These are phyloP conservation scores for Tolypeutes matacus DNA, from an alignment of 2,797 vertebrate species.

Conservation along the genomic window DNA sequence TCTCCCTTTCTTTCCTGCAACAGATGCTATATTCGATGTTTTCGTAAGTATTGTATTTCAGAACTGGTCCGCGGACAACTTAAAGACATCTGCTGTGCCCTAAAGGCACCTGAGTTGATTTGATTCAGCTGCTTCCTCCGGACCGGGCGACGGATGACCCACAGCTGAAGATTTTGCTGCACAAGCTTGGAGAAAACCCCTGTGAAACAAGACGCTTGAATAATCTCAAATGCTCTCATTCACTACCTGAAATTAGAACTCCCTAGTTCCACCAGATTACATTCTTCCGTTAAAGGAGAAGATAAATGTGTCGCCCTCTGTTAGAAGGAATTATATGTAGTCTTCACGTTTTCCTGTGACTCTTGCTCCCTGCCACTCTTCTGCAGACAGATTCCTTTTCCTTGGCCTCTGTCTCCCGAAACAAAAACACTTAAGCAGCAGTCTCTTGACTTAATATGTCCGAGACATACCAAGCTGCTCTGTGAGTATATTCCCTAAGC, in stretches of 20 bases:
- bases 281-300: neutral
- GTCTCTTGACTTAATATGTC: neutral
- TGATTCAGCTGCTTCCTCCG: neutral
- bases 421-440: neutral
- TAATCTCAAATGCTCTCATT: neutral
- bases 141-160: neutral
- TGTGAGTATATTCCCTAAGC: neutral
- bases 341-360: neutral
- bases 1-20: neutral
- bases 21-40: neutral
- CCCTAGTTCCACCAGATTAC: neutral
- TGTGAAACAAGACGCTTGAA: neutral
- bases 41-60: conserved; percentile 13
- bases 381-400: neutral
- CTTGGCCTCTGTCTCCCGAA: neutral
- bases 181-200: neutral
- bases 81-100: neutral
- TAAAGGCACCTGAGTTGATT: conserved; percentile 40
- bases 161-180: conserved; percentile 1
- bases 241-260: conserved; percentile 25
- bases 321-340: neutral
- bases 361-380: neutral
- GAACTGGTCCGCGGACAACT: neutral
- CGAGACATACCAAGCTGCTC: neutral
- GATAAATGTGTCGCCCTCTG: neutral